A percentile compares a stretch with the other conserved stretches of the same genome.
Evolutionary conservation across 2,888 invertebrate species (phyloP).

Genomic region (Drosophila mayaguana): DNA sequence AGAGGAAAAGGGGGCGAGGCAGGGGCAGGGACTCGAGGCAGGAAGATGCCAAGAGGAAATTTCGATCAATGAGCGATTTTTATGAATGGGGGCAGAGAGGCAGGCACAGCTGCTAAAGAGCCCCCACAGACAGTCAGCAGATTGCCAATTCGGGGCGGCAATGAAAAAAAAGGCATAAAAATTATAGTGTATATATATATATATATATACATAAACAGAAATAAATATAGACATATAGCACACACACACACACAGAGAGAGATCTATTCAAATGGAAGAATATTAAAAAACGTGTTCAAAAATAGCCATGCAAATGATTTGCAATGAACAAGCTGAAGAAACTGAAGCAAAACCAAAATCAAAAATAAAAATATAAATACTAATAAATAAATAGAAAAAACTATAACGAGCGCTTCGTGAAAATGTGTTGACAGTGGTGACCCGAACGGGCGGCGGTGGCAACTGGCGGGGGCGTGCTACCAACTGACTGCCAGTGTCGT

Average conservation of each 20-base stretch:
- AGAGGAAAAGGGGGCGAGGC: not conserved
- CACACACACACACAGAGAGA: not conserved
- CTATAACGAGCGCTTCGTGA: conserved; percentile 63
- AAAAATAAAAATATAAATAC: conserved; percentile 2
- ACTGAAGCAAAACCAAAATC: conserved; percentile 5
- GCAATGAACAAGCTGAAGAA: conserved; percentile 61
- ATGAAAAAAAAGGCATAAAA: conserved; percentile 70
- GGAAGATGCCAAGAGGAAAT: conserved; percentile 70
- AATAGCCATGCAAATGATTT: conserved; percentile 82
- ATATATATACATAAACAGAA: conserved; percentile 13
- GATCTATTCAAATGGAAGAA: conserved; percentile 21
- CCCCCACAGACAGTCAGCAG: conserved; percentile 57
- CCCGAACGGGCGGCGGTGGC: conserved; percentile 29
- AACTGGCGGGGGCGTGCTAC: conserved; percentile 25
- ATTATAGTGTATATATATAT: conserved; percentile 45
- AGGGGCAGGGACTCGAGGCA: conserved; percentile 17
- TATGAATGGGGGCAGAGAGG: conserved; percentile 30
- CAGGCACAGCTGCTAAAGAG: conserved; percentile 8
- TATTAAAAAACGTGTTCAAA: conserved; percentile 73
- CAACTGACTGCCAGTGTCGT: conserved; percentile 50
- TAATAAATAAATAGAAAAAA: conserved; percentile 44
- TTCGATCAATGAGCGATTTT: conserved; percentile 62
- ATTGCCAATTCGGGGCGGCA: conserved; percentile 67
- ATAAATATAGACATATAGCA: conserved; percentile 19
- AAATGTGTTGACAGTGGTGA: conserved; percentile 69